Evolutionary conservation across 2,797 vertebrate genomes (phyloP).

Genomic region (Allenopithecus nigroviridis): DNA sequence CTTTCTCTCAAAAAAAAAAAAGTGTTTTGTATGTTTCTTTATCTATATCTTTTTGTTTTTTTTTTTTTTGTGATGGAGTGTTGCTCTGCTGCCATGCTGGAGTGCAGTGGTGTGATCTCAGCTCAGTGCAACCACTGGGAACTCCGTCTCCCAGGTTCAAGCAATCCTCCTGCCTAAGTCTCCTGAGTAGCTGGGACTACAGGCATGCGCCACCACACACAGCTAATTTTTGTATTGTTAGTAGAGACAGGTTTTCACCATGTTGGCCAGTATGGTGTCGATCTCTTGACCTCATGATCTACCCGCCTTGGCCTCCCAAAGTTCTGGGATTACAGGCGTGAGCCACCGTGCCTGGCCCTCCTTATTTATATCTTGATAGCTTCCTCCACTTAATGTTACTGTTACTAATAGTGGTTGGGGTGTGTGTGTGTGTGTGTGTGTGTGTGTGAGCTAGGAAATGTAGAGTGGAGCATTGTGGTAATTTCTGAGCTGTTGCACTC

Average conservation of each 20-base stretch:
- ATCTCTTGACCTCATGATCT: background rate
- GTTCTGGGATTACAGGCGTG: background rate
- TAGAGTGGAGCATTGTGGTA: background rate
- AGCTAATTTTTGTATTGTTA: background rate
- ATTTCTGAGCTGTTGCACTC: background rate
- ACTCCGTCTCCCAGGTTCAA: background rate
- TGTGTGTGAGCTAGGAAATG: background rate
- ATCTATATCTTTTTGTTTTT: background rate
- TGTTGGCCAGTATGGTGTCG: background rate
- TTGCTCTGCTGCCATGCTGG: background rate
- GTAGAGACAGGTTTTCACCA: background rate
- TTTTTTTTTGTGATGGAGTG: background rate
- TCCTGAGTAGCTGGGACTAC: background rate
- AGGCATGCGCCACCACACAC: background rate
- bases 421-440: background rate
- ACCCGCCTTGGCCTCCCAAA: background rate
- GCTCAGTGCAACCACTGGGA: background rate
- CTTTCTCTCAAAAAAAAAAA: constrained; percentile 24
- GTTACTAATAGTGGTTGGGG: background rate
- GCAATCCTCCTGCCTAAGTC: background rate
- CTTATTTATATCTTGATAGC: constrained; percentile 51
- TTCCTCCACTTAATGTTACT: constrained; percentile 59
- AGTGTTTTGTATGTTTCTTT: background rate
- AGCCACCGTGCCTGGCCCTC: background rate
- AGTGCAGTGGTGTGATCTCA: background rate